A percentile compares a stretch with the other conserved stretches of the same genome.
Conservation (phyloP, 2,888 invertebrate genomes). For the Stenchaetothrips biformis region DNA sequence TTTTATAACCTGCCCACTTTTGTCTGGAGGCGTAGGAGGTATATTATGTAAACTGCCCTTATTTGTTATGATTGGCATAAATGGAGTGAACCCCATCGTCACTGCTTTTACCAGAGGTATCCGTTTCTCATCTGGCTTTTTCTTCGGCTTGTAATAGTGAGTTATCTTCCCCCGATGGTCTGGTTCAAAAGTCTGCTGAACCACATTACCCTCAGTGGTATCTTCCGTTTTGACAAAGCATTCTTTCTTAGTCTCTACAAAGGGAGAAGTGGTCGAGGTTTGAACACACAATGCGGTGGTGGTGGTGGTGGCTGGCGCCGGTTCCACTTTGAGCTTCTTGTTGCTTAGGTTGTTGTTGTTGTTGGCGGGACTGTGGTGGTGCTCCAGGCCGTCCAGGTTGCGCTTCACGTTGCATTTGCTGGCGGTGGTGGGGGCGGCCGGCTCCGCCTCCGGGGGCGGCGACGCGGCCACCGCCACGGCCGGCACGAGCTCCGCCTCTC, state of each 20-base stretch:
- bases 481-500: neutral
- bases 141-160: slow-evolving; percentile 9
- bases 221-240: slow-evolving; percentile 1
- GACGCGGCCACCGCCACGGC: neutral
- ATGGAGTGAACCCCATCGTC: slow-evolving; percentile 1
- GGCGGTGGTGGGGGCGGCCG: slow-evolving; percentile 1
- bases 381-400: neutral
- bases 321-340: slow-evolving; percentile 7
- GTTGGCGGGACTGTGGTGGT: neutral
- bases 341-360: neutral
- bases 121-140: neutral
- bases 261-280: neutral
- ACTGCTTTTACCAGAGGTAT: neutral
- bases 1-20: neutral
- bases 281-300: neutral
- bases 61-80: neutral
- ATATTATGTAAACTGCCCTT: neutral
- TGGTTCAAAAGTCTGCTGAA: neutral
- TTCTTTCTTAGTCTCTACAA: neutral
- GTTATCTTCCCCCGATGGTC: neutral
- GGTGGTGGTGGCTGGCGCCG: neutral
- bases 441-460: neutral
- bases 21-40: neutral
- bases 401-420: neutral
- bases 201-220: neutral